Evolutionary conservation across 2,888 invertebrate species (phyloP), one percentile per base, ranked within the genome.

Genomic region (Aproaerema taeniolella): DNA sequence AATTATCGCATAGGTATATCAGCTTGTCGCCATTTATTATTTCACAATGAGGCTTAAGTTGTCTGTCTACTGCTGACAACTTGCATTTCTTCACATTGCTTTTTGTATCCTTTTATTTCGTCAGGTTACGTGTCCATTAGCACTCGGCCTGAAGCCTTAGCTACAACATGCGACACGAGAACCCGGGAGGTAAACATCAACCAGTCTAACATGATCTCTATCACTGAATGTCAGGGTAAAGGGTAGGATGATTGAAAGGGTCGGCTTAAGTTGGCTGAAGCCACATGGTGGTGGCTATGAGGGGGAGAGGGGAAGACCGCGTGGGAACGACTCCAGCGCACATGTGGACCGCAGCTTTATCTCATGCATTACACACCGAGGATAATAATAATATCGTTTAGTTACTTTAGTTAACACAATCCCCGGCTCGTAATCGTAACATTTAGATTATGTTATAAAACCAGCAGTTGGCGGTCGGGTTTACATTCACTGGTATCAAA

Each of bases 321-420:
- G 75, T 82, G 83, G 81, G 85, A 83, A 83, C 76, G 54, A 44
- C 61, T 63, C 65, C 53, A 47, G 54, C 69, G 69, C 81, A 81
- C 85, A 83, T 83, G 62, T 83, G 85, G 78, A 71, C 61, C 67
- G 68, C 85, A 86, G 83, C 81, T 83, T 83, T 79, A 80, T 80
- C 77, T 69, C 66, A 69, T 64, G 67, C 65, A 67, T 69, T 72
- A 75, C 56, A 66, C 70, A 74, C 69, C 67, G 67, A 58, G 58
- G 58, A 60, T 67, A 72, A 71, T 78, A 77, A 81, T 80, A 81
- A 74, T 74, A 74, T 73, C 61, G 59, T 71, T 79, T 69, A 72
- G 71, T 72, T 72, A 72, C 59, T 71, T 79, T 69, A 72, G 71
- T 72, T 72, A 72, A 74, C 67, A 68, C 61, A 67, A 72, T 70